A percentile compares a stretch with the other conserved stretches of the same genome.
These are phyloP conservation scores for Podarcis muralis DNA, from an alignment of 2,113 vertebrate species.

Conservation along the genomic window DNA sequence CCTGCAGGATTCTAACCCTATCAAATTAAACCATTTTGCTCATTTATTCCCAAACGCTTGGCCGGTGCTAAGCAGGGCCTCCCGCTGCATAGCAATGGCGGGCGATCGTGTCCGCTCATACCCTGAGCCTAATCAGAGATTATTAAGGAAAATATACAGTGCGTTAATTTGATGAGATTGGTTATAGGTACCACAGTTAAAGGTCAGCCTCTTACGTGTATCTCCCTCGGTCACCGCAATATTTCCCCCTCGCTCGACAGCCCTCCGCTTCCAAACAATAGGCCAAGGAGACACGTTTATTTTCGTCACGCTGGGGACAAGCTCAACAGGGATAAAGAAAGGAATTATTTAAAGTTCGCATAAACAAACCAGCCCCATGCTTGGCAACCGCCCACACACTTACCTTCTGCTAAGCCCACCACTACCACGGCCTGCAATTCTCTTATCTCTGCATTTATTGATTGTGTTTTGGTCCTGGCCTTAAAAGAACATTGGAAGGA, in stretches of 20 bases:
- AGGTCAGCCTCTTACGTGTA: constrained; percentile 95
- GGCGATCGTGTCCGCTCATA: constrained; percentile 95
- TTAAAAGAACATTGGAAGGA: constrained; percentile 24
- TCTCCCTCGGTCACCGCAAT: constrained; percentile 84
- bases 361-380: constrained; percentile 77
- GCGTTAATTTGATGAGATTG: constrained; percentile 99
- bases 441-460: not conserved
- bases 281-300: constrained; percentile 90
- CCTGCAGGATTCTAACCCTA: constrained; percentile 99
- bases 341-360: constrained; percentile 81
- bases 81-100: constrained; percentile 97
- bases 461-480: not conserved
- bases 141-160: constrained; percentile 99
- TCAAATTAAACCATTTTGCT: constrained; percentile 99
- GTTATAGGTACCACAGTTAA: constrained; percentile 97
- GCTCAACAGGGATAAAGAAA: constrained; percentile 77
- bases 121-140: constrained; percentile 95
- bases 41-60: constrained; percentile 99
- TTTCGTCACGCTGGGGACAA: constrained; percentile 77
- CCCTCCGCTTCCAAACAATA: constrained; percentile 89
- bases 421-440: not conserved
- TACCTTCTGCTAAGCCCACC: constrained; percentile 18
- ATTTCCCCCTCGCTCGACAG: constrained; percentile 74
- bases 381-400: constrained; percentile 53
- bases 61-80: constrained; percentile 92